Evolutionary conservation across 2,113 vertebrate genomes (phyloP).

Genomic region (Megaptera novaeangliae): DNA sequence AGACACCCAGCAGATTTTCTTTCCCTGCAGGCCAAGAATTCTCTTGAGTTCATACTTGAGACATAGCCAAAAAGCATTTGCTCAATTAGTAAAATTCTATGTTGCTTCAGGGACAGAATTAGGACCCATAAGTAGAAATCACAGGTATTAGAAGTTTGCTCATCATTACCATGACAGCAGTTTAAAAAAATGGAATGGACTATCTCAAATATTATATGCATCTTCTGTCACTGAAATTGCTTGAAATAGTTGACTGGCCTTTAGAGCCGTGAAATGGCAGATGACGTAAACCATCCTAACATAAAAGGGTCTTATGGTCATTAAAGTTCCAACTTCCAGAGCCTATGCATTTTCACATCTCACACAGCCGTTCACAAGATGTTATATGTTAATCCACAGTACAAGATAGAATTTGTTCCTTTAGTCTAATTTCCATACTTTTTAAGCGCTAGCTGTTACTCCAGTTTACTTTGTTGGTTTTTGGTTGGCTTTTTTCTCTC

Average conservation of each 20-base stretch:
- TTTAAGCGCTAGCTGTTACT: background rate
- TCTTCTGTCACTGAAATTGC: background rate
- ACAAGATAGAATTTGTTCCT: background rate
- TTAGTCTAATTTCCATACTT: background rate
- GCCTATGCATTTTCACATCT: background rate
- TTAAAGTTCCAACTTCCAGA: background rate
- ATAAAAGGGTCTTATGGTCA: background rate
- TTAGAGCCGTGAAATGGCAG: background rate
- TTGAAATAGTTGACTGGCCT: background rate
- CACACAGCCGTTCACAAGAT: background rate
- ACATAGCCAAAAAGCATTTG: background rate
- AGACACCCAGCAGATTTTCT: background rate
- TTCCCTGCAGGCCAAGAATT: background rate
- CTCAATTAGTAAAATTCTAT: background rate
- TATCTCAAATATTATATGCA: background rate
- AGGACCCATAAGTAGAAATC: background rate
- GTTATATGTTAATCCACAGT: background rate
- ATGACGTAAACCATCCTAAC: background rate
- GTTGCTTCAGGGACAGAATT: background rate
- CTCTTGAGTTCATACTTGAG: background rate
- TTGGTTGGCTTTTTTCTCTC: background rate
- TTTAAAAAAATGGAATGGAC: background rate
- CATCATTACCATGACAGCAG: background rate
- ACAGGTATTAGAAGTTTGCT: background rate
- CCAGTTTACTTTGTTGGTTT: background rate